Evolutionary conservation across 1,140 invertebrate genomes (phyloP), one percentile per base, ranked within the genome.

Genomic region (Laodelphax striatellus): DNA sequence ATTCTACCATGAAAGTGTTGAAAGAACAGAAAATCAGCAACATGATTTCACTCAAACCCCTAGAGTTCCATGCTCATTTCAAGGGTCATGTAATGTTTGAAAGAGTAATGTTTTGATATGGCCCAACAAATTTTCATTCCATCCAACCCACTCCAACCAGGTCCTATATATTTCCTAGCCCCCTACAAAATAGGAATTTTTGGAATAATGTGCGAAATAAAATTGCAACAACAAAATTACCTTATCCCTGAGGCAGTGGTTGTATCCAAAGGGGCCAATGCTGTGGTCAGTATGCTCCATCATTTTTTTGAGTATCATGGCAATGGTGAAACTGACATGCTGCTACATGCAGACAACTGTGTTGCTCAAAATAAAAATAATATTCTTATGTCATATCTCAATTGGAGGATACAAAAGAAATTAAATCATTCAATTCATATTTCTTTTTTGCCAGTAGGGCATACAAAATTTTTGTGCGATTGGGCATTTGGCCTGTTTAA

Each of bases 121-220:
- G 62, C 62, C 6, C 55, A 61, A 38, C 43, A 57, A 8, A 46
- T 63, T 22, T 24, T 21, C 17, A 57, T 63, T 53, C 62, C 61
- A 2, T 24, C n/a, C 9, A 43, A 63, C 13, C 61, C 61, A 6
- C 28, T 60, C 3, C 63, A 64, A 50, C 57, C 63, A 10, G 63
- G 57, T 1, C 61, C 63, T 1, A 55, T 61, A 14, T 62, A 64
- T 38, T 64, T 64, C 34, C 21, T 64, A 14, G 31, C 24, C 1
- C 61, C 63, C 2, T 64, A 41, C 42, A 64, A 63, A 55, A 43
- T 64, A 10, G 56, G 38, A n/a, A 21, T 61, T 6, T n/a, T 64
- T 60, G 61, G 61, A 1, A 54, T 63, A 5, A 63, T 63, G 61
- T 42, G 46, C 19, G 61, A 63, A 5, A 56, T 61, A 6, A n/a